Percentiles rank a stretch among this genome's conserved stretches.
These are phyloP conservation scores for Asteroscopus sphinx DNA, from an alignment of 2,888 invertebrate species.

Conservation along the genomic window DNA sequence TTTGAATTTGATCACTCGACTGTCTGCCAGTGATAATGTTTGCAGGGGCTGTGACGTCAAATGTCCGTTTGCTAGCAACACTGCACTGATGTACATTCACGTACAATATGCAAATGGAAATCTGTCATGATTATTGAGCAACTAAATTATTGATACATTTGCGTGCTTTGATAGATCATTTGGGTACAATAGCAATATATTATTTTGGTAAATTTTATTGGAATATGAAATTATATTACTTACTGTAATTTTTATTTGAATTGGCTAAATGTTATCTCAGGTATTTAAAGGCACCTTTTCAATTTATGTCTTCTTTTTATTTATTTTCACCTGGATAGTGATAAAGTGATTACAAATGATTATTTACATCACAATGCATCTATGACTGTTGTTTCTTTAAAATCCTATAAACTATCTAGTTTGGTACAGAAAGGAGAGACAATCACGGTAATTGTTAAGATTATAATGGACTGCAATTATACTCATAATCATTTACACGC, in stretches of 20 bases:
- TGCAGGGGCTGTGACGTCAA: slow-evolving; percentile 64
- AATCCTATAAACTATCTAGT: slow-evolving; percentile 17
- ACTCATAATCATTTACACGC: slow-evolving; percentile 21
- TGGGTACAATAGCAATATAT: too few relatives aligned
- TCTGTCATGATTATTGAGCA: slow-evolving; percentile 12
- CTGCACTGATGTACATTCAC: slow-evolving; percentile 32
- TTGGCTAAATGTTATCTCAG: not conserved
- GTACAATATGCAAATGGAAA: slow-evolving; percentile 38
- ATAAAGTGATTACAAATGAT: slow-evolving; percentile 12
- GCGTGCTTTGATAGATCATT: not conserved
- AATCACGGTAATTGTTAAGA: slow-evolving; percentile 20
- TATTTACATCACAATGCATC: slow-evolving; percentile 15
- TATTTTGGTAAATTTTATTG: too few relatives aligned
- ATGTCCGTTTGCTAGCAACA: slow-evolving; percentile 50
- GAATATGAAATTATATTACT: too few relatives aligned
- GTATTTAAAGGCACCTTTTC: not conserved
- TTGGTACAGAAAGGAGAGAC: slow-evolving; percentile 8
- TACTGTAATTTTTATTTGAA: too few relatives aligned
- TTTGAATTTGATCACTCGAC: slow-evolving; percentile 88
- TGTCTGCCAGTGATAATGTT: slow-evolving; percentile 84
- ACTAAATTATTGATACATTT: not conserved
- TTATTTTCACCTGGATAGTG: slow-evolving; percentile 1
- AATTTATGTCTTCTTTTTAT: slow-evolving; percentile 5
- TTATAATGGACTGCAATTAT: slow-evolving; percentile 23
- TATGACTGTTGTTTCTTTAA: slow-evolving; percentile 17